Evolutionary conservation across 2,113 vertebrate species (phyloP).

Genomic region (Gasterosteus nipponicus): DNA sequence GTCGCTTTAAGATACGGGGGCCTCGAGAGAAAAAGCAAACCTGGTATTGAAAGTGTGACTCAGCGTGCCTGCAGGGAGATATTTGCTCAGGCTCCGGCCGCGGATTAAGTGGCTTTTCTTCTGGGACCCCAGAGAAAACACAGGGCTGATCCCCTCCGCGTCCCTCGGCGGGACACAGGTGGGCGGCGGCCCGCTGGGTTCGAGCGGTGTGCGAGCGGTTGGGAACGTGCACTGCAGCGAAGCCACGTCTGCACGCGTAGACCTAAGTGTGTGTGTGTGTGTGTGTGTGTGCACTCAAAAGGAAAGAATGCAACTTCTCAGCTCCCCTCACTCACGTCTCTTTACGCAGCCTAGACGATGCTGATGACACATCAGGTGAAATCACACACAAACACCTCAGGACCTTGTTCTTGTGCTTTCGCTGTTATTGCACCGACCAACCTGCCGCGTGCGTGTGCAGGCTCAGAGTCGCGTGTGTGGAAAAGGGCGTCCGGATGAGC

Average conservation of each 20-base stretch:
- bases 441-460: constrained; percentile 27
- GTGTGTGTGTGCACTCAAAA: background rate
- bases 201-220: background rate
- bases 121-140: constrained; percentile 70
- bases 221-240: background rate
- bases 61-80: constrained; percentile 64
- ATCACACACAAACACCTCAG: constrained; percentile 5
- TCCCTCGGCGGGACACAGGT: constrained; percentile 41
- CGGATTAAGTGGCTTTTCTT: constrained; percentile 74
- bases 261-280: background rate
- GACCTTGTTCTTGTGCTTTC: constrained; percentile 32
- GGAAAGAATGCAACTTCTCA: constrained; percentile 22
- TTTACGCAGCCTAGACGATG: constrained; percentile 46
- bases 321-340: constrained; percentile 59
- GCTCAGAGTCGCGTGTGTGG: constrained; percentile 49
- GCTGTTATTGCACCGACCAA: constrained; percentile 27
- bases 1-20: constrained; percentile 22
- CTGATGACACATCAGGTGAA: constrained; percentile 31
- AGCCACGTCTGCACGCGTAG: constrained; percentile 20
- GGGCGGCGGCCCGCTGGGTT: constrained; percentile 20
- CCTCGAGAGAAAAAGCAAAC: constrained; percentile 34
- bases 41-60: constrained; percentile 46
- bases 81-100: constrained; percentile 73
- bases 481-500: constrained; percentile 35
- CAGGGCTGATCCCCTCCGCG: constrained; percentile 59